A percentile compares a stretch with the other conserved stretches of the same genome.
Evolutionary conservation across 2,888 invertebrate genomes (phyloP).

Genomic region (Agrilus mali): DNA sequence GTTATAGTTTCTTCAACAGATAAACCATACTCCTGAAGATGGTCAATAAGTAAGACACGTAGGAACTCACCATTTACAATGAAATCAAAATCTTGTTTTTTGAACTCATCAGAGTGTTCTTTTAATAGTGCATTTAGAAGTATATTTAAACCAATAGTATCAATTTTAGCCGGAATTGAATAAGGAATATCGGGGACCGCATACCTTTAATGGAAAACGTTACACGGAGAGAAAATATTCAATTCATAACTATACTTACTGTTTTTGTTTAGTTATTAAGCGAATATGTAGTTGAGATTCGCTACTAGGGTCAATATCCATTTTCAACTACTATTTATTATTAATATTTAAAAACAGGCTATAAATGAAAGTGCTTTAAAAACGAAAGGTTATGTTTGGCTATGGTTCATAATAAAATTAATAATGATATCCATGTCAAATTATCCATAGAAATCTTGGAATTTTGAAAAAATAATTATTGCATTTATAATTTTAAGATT

Average conservation of each 20-base stretch:
- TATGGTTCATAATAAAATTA: too few species aligned
- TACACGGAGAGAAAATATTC: not conserved
- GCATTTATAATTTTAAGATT: too few species aligned
- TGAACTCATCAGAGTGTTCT: conserved; percentile 36
- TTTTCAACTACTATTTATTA: too few species aligned
- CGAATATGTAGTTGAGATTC: conserved; percentile 63
- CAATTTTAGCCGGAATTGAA: conserved; percentile 64
- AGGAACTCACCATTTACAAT: conserved; percentile 74
- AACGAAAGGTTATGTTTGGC: too few species aligned
- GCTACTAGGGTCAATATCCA: not conserved
- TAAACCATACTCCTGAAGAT: conserved; percentile 60
- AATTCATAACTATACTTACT: conserved; percentile 44
- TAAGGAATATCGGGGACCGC: conserved; percentile 78
- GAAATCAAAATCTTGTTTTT: conserved; percentile 70
- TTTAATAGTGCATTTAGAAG: conserved; percentile 67
- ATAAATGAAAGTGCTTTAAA: too few species aligned
- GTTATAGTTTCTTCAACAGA: conserved; percentile 77
- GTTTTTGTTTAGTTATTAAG: conserved; percentile 67
- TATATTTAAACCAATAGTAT: conserved; percentile 57
- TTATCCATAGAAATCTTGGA: too few species aligned
- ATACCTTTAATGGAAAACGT: conserved; percentile 45
- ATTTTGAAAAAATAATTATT: too few species aligned
- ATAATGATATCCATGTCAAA: too few species aligned
- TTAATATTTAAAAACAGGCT: not conserved
- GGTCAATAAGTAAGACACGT: conserved; percentile 55